These are phyloP conservation scores for Neocrepidodera transversa DNA, from an alignment of 2,888 invertebrate species.

Conservation along the genomic window DNA sequence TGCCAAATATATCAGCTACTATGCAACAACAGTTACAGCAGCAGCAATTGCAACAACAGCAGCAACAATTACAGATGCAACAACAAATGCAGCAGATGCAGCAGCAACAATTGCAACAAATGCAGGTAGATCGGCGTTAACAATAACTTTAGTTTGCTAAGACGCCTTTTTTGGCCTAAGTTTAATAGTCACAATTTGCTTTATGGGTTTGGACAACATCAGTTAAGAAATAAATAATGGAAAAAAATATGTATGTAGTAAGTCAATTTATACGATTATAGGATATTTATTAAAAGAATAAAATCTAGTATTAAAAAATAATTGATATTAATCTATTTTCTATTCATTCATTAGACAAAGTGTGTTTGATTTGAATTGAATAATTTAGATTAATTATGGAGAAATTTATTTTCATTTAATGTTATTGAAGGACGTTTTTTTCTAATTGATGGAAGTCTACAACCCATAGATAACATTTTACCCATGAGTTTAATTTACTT, in stretches of 20 bases:
- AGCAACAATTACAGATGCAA: slow-evolving; percentile 60
- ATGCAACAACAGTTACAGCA: slow-evolving; percentile 59
- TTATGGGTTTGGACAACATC: background rate
- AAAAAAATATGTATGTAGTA: too few relatives aligned
- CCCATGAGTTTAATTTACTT: slow-evolving; percentile 7
- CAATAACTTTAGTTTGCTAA: background rate
- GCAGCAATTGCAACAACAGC: slow-evolving; percentile 62
- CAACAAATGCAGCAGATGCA: slow-evolving; percentile 64
- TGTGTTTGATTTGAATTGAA: too few relatives aligned
- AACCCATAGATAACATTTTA: background rate
- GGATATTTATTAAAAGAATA: too few relatives aligned
- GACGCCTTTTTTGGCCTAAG: background rate
- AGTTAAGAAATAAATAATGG: too few relatives aligned
- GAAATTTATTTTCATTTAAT: too few relatives aligned
- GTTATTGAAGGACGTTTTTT: background rate
- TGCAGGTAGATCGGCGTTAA: slow-evolving; percentile 68
- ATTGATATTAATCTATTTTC: too few relatives aligned
- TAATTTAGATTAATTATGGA: too few relatives aligned
- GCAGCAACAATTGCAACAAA: slow-evolving; percentile 69
- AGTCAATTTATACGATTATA: too few relatives aligned
- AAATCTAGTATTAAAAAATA: too few relatives aligned
- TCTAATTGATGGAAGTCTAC: background rate
- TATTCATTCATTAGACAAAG: too few relatives aligned
- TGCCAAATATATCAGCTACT: slow-evolving; percentile 64
- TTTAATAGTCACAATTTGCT: background rate